Evolutionary conservation across 2,888 invertebrate genomes (phyloP), one percentile per base, ranked within the genome.

Genomic region (Heterodera filipjevi): DNA sequence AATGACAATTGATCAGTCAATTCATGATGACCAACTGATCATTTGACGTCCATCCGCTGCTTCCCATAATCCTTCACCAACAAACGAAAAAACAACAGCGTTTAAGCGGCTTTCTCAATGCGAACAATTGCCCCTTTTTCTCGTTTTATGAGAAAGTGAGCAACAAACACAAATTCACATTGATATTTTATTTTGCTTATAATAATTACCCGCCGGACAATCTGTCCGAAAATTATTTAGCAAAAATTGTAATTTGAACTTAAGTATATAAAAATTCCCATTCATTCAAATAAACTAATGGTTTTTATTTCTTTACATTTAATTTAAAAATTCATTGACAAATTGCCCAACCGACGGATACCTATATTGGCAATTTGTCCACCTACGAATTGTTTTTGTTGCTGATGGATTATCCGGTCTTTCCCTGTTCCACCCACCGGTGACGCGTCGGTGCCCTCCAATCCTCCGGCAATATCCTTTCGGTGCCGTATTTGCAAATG

Each of bases 401-500:
- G 12, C 12, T n/a, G n/a, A n/a, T n/a, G n/a, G n/a, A n/a, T n/a
- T n/a, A n/a, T n/a, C n/a, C n/a, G n/a, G n/a, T n/a, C n/a, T n/a
- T 39, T 0, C 39, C 39, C 39, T 2, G 8, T 39, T 39, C 33
- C 35, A 5, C 59, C 12, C 22, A 75, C 75, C 68, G 46, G 14
- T 75, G 75, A 49, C 32, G 75, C 75, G 30, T 19, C 75, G 12
- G 75, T 75, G 19, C 59, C 33, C 30, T 46, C 75, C 32, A 75
- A 75, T 14, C 59, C 66, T 27, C 66, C 71, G 27, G 79, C 75
- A 66, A 82, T 82, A 33, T 82, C 79, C 33, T 53, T 46, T 35
- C 53, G 59, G 39, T 82, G 81, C 27, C 81, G 78, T 64, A 75
- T 71, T 39, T 85, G 83, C 27, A 83, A 76, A 22, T 76, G 71